phyloP scores from a whole-genome alignment of 2,113 vertebrate genomes.

The Ramphastos sulfuratus region DNA sequence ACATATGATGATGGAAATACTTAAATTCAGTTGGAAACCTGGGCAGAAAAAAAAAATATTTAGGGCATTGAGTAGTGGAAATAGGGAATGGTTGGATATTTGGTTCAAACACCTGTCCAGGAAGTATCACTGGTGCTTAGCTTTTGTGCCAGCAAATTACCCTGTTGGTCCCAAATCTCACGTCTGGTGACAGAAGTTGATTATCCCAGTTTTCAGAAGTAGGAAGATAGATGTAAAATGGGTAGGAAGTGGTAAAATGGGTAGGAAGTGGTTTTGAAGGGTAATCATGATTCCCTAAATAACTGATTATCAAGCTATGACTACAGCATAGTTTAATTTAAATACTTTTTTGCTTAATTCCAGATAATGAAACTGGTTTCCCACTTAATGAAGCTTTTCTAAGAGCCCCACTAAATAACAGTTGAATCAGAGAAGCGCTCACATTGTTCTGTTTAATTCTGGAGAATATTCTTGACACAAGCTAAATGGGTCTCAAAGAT shows the following conservation, averaged over 20 bases:
- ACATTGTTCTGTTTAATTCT: conserved; percentile 32
- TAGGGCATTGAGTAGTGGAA: background rate
- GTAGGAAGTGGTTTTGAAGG: background rate
- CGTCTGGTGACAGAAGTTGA: background rate
- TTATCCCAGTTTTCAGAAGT: background rate
- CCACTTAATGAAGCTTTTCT: conserved; percentile 41
- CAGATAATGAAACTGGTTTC: conserved; percentile 7
- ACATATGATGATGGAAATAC: background rate
- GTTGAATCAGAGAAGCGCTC: conserved; percentile 59
- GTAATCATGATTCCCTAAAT: background rate
- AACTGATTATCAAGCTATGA: background rate
- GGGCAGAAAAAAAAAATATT: background rate
- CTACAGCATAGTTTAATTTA: background rate
- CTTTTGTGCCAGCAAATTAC: background rate
- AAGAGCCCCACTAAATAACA: conserved; percentile 54
- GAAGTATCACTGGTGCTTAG: background rate
- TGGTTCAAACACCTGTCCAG: background rate
- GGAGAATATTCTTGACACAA: conserved; percentile 47
- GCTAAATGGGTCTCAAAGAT: conserved; percentile 47
- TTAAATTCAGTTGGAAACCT: background rate
- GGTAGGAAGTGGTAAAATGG: background rate
- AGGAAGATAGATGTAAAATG: background rate
- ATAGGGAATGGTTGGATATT: background rate
- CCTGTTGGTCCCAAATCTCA: background rate
- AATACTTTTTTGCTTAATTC: conserved; percentile 22